Evolutionary conservation across 2,888 invertebrate genomes (phyloP), one percentile per base, ranked within the genome.

Genomic region (Xestia sexstrigata): DNA sequence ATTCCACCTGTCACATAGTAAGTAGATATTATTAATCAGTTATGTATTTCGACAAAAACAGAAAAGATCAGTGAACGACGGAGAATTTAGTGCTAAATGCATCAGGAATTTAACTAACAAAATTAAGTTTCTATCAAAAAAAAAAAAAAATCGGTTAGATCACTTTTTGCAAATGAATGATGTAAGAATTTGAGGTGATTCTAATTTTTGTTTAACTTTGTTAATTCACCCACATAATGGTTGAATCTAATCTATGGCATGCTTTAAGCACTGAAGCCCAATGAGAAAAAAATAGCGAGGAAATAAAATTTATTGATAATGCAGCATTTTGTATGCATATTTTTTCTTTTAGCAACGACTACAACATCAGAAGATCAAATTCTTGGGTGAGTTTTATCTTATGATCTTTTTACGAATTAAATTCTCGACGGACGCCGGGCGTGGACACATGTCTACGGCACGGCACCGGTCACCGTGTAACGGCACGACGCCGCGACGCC

Each of bases 31-130:
- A 67, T 75, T 62, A 52, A 63, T 77, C 20, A 62, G 39, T 7
- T 26, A 52, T 8, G 1, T 15, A 39, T 49, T 49, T 26, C 26
- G 26, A 47, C 49, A 52, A 72, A 68, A 52, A 63, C 30, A 74
- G 60, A 30, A 35, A 8, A 74, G 66, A 55, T 79, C 70, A 58
- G 63, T 74, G 70, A 55, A 30, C 67, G 39, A 17, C 20, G 20
- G n/a, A n/a, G 75, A 70, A 42, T 70, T 17, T 26, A 23, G 47
- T 35, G 67, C 47, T 45, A 69, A 63, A 77, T 63, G n/a, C 26
- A 69, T 66, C 13, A 35, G 20, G 35, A 15, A n/a, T 35, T n/a
- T 35, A 2, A 35, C 35, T 3, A 35, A 35, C 35, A 35, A 35
- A 35, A 35, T 35, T 35, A 35, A 35, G 2, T 2, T 1, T 35